Conservation (phyloP, 2,888 invertebrate species). For the Hydrotaea diabolus region DNA sequence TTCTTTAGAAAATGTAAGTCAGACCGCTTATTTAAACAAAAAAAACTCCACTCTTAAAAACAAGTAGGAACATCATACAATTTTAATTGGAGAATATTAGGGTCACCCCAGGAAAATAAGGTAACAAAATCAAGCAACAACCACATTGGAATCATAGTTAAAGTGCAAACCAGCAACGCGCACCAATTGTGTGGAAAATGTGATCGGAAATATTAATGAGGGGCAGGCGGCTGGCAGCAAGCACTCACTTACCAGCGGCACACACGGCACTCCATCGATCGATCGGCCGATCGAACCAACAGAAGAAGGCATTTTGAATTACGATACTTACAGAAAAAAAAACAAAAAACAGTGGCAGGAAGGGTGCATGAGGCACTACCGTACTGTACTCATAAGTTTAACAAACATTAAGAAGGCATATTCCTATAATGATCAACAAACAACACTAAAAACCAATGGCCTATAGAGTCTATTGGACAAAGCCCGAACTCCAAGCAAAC, state of each 20-base stretch:
- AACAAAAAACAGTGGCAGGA: background rate
- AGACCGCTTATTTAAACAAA: too few species aligned
- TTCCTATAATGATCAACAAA: constrained; percentile 26
- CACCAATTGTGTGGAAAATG: constrained; percentile 54
- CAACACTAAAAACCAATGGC: background rate
- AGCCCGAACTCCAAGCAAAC: too few species aligned
- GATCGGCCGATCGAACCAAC: background rate
- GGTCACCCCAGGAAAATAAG: background rate
- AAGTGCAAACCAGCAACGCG: constrained; percentile 27
- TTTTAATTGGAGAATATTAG: background rate
- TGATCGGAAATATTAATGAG: constrained; percentile 66
- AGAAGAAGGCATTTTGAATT: constrained; percentile 25
- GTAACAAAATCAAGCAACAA: constrained; percentile 2
- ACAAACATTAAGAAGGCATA: constrained; percentile 20
- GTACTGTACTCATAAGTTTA: constrained; percentile 13
- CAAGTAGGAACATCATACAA: too few species aligned
- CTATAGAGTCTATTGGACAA: background rate
- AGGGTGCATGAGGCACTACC: background rate
- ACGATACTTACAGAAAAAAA: background rate
- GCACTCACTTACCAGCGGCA: background rate
- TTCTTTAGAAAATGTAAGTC: too few species aligned
- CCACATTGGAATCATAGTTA: constrained; percentile 28
- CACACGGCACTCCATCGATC: background rate
- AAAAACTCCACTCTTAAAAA: too few species aligned
- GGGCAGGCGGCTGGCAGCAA: constrained; percentile 21